These are phyloP conservation scores for Nebria brevicollis DNA, from an alignment of 2,888 invertebrate genomes.

Conservation along the genomic window DNA sequence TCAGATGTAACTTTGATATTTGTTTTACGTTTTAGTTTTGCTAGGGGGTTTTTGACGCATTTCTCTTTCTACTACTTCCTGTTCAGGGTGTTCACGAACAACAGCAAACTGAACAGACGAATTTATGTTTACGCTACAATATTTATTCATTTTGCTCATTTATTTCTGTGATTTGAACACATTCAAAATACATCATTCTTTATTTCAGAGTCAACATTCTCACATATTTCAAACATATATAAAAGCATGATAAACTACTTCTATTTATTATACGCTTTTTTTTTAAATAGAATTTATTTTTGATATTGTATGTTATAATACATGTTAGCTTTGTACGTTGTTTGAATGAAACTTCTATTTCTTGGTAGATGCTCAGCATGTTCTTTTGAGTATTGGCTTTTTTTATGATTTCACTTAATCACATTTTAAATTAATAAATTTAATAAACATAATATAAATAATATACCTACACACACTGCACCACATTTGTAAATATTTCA, in stretches of 20 bases:
- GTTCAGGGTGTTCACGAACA: not conserved
- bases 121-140: slow-evolving; percentile 1
- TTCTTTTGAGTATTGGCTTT: slow-evolving; percentile 17
- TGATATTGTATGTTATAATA: not conserved
- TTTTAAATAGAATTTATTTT: not conserved
- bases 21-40: slow-evolving; percentile 37
- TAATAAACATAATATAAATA: slow-evolving; percentile 23
- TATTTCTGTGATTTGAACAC: not conserved
- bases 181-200: not conserved
- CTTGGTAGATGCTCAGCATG: slow-evolving; percentile 13
- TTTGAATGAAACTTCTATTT: not conserved
- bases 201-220: not conserved
- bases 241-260: not conserved
- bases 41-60: not conserved
- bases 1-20: slow-evolving; percentile 43
- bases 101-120: slow-evolving; percentile 6
- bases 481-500: slow-evolving; percentile 45
- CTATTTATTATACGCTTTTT: not conserved
- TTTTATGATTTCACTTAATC: slow-evolving; percentile 40
- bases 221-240: not conserved
- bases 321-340: not conserved
- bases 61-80: not conserved
- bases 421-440: slow-evolving; percentile 37
- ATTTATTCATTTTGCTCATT: slow-evolving; percentile 12
- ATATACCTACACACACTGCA: slow-evolving; percentile 17